Evolutionary conservation across 2,797 vertebrate species (phyloP).

Genomic region (Odontamblyopus rebecca): DNA sequence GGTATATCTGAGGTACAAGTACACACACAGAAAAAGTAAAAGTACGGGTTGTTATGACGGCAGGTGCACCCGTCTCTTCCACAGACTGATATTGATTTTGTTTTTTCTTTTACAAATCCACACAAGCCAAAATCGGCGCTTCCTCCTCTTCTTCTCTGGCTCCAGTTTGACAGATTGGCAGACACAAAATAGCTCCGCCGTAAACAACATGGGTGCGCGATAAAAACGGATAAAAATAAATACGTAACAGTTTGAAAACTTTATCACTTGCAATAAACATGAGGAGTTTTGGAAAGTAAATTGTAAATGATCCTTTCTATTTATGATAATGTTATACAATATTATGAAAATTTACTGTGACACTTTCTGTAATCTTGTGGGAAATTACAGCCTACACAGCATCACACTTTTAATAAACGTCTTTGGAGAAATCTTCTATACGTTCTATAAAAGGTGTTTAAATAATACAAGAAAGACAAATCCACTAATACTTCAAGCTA

Average conservation of each 20-base stretch:
- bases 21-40: neutral
- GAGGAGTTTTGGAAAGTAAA: neutral
- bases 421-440: too few species aligned
- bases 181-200: neutral
- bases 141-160: too few species aligned
- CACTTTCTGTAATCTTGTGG: too few species aligned
- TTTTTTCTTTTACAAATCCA: neutral
- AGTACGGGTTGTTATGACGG: constrained; percentile 16
- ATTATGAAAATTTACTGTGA: too few species aligned
- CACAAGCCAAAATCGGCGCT: neutral
- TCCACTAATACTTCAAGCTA: too few species aligned
- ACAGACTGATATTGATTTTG: constrained; percentile 9
- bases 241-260: neutral
- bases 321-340: too few species aligned
- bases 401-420: too few species aligned
- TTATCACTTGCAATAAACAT: neutral
- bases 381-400: too few species aligned
- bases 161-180: neutral
- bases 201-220: neutral
- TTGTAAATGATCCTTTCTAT: neutral
- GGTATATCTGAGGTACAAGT: constrained; percentile 3
- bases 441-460: too few species aligned
- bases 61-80: constrained; percentile 8
- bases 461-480: too few species aligned
- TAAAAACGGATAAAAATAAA: neutral